These are phyloP conservation scores for Nylanderia fulva DNA, from an alignment of 1,140 invertebrate species.

Conservation along the genomic window DNA sequence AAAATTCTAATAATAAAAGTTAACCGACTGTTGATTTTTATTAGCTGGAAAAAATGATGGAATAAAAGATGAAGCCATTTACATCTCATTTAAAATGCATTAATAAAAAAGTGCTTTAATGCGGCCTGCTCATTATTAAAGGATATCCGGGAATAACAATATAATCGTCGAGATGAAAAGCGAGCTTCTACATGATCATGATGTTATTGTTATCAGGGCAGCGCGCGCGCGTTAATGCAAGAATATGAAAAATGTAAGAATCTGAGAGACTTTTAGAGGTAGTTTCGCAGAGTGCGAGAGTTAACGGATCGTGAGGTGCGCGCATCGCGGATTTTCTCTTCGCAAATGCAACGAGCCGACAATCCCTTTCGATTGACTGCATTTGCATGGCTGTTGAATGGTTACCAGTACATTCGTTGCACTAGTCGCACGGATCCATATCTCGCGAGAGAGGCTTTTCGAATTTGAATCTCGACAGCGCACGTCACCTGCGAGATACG, in stretches of 20 bases:
- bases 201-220: background rate
- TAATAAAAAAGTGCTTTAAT: conserved; percentile 1
- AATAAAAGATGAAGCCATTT: conserved; percentile 28
- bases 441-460: conserved; percentile 46
- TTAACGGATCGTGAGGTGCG: conserved; percentile 5
- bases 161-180: background rate
- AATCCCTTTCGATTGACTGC: conserved; percentile 47
- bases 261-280: background rate
- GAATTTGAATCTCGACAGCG: conserved; percentile 14
- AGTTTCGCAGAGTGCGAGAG: conserved; percentile 35
- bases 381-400: conserved; percentile 32
- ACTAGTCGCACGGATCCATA: background rate
- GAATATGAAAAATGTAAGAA: background rate
- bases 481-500: background rate
- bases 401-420: conserved; percentile 28
- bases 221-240: background rate
- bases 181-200: background rate
- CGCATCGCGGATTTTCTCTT: conserved; percentile 23
- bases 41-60: background rate
- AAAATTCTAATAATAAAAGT: background rate
- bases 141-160: background rate
- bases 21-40: too few species aligned
- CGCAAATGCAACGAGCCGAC: conserved; percentile 37
- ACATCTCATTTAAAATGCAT: background rate
- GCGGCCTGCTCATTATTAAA: background rate